Base-by-base conservation (phyloP, 2,113 vertebrate species). In the Erpornis zantholeuca region DNA sequence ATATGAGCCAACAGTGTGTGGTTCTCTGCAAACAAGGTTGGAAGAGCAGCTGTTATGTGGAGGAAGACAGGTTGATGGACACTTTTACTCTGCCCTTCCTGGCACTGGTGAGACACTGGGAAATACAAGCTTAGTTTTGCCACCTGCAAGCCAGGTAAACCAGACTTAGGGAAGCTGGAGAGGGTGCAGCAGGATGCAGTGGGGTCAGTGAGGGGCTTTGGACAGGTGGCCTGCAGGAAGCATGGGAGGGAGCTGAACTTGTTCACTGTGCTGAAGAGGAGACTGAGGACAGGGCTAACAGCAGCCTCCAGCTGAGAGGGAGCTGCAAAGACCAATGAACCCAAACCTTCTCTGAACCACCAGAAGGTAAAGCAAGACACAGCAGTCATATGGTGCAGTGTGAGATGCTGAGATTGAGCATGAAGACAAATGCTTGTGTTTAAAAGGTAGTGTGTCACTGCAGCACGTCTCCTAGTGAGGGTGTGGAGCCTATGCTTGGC, bases 1-100 rank as follows among this genome's bases (percentile, higher is more conserved):
- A 2, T 2, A 35, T 3, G 45, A 86, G 38, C 31, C 52, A 88
- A 23, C 13, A 36, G 42, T 0, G 0, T 6, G n/a, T 40, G 57
- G 52, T 36, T 88, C 52, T 45, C 36, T 31, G 68, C 57, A 91
- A 82, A 82, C 25, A 68, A 38, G 33, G 72, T 44, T 44, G 65
- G 44, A 72, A 89, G 68, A 72, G 42, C 44, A 59, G 38, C 25
- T 76, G 49, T 15, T 63, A 3, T 29, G 36, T 36, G 35, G 35
- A 75, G 36, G 4, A 18, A 86, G 24, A 47, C n/a, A 65, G 36
- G 16, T 1, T 79, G 52, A 82, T 4, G 5, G 53, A 64, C 17
- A 11, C 7, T 54, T 7, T 28, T 16, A 76, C 13, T 11, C 12
- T 60, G 40, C 7, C 7, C 33, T 29, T 72, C 35, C 33, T 69